Evolutionary conservation across 2,797 vertebrate species (phyloP), one percentile per base, ranked within the genome.

Genomic region (Lutjanus campechanus): DNA sequence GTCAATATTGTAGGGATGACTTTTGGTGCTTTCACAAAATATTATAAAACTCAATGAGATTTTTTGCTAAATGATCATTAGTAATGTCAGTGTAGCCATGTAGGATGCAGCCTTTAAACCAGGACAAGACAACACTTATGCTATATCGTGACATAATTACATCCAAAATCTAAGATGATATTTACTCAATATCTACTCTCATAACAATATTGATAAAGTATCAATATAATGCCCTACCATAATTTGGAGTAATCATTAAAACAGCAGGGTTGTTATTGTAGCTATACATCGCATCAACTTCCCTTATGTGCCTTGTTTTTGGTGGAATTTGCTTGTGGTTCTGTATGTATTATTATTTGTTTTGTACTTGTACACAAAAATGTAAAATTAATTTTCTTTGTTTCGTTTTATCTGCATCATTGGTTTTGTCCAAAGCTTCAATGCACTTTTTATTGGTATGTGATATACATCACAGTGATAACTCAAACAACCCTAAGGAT

Each of bases 391-490:
- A 63, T 55, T 55, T 0, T 46, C 6, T 36, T 12, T 50, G 7
- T 51, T 71, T 25, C 46, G 6, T 50, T 2, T 51, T 58, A 22
- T 15, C 46, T 40, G 10, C 20, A 50, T 50, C 22, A 11, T 67
- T n/a, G 25, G 2, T 66, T 46, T 20, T 60, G 0, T 50, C 29
- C 29, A 74, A 58, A 36, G 43, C 44, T 41, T 66, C 3, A 40
- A 54, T 63, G 10, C 25, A 56, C 13, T 46, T 29, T 58, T 66
- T 67, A 29, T 63, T 46, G 7, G 41, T 0, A 25, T 61, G 12
- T 15, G 40, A 49, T 59, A 16, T 61, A 69, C 47, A 68, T 64
- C 44, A 47, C 43, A 49, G 40, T 50, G 49, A 66, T 20, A 49
- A 1, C 7, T 11, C 44, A 53, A 11, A 61, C 64, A 50, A 40